These are phyloP conservation scores for Nasonia longicornis DNA, from an alignment of 1,140 invertebrate species.

Conservation along the genomic window DNA sequence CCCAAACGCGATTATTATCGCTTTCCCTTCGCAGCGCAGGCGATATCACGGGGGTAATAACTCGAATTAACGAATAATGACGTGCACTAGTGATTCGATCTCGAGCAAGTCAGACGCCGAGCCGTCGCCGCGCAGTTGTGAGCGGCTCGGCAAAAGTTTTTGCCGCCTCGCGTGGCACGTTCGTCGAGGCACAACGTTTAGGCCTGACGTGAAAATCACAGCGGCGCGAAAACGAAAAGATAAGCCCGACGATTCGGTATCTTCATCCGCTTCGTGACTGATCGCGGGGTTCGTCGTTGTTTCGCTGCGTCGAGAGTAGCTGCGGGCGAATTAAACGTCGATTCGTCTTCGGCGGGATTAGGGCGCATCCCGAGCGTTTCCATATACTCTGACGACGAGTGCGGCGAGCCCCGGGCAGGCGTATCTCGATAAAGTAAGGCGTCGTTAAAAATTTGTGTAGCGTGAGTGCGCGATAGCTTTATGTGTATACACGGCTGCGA, in stretches of 20 bases:
- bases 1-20: slow-evolving; percentile 30
- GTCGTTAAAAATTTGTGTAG: slow-evolving; percentile 37
- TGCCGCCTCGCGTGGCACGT: slow-evolving; percentile 27
- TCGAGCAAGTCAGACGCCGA: slow-evolving; percentile 5
- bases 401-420: neutral
- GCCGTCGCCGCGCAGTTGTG: neutral
- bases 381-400: neutral
- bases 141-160: slow-evolving; percentile 25
- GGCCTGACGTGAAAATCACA: slow-evolving; percentile 41
- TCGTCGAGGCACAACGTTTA: neutral
- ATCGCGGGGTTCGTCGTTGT: no score
- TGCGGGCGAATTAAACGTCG: neutral
- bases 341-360: neutral
- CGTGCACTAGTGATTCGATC: slow-evolving; percentile 39
- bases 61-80: slow-evolving; percentile 46
- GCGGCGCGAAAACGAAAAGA: slow-evolving; percentile 30
- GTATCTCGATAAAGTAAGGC: slow-evolving; percentile 17
- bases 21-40: neutral
- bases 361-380: neutral
- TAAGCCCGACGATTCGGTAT: slow-evolving; percentile 35
- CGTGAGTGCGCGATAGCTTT: neutral
- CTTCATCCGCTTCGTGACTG: neutral
- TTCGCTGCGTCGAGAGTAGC: no score
- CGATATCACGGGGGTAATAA: slow-evolving; percentile 43
- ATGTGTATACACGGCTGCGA: neutral